Conservation (phyloP, 2,797 vertebrate genomes). For the Gymnothorax reevesii region DNA sequence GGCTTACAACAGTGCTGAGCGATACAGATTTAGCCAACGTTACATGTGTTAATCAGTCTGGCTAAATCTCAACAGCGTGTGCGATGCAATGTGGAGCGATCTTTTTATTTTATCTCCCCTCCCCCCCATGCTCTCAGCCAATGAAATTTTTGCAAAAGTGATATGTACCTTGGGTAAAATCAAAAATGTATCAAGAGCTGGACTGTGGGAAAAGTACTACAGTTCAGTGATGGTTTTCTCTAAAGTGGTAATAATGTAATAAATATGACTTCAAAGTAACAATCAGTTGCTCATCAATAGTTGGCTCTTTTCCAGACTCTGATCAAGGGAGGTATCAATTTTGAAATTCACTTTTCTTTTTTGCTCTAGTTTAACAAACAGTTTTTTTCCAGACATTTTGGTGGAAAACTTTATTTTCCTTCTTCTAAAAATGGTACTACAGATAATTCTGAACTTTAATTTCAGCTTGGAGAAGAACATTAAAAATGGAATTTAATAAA, state of each 20-base stretch:
- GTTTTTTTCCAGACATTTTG: not conserved
- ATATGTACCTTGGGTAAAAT: no score
- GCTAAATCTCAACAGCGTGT: no score
- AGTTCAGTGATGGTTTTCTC: not conserved
- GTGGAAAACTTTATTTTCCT: not conserved
- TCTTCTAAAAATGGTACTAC: not conserved
- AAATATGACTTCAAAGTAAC: not conserved
- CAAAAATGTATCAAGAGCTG: no score
- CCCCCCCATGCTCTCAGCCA: no score
- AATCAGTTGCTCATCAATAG: not conserved
- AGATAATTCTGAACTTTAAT: not conserved
- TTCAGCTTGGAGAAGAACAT: not conserved
- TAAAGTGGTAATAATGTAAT: not conserved
- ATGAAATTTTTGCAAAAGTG: no score
- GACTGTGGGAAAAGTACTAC: no score
- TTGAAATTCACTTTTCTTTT: not conserved
- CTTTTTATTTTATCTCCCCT: no score
- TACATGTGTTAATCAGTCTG: no score
- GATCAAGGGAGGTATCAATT: not conserved
- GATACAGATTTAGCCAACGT: no score
- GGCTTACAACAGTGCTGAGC: no score
- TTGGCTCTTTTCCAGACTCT: not conserved
- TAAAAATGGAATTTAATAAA: not conserved
- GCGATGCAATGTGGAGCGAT: no score
- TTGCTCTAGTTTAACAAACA: not conserved